Base-by-base conservation (phyloP, 2,888 invertebrate genomes). In the Lacanobia oleracea region DNA sequence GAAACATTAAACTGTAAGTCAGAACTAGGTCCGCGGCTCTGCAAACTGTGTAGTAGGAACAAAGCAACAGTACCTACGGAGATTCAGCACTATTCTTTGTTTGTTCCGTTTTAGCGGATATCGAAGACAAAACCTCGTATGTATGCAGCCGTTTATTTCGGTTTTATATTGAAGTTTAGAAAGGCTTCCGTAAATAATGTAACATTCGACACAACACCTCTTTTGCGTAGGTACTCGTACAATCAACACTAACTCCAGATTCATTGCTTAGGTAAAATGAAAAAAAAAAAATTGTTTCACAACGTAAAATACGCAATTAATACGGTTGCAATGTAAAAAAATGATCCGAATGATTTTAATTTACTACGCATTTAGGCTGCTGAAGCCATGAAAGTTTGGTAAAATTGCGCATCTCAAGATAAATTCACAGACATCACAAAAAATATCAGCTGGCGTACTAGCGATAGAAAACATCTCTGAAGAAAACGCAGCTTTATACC, bases 1-100 rank as follows among this genome's bases (percentile, higher is more conserved):
- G 61, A 48, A 65, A 65, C 65, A 62, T 53, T 51, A 23, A 61
- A 79, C 54, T 70, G 43, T 9, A 72, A 65, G 50, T 79, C 40
- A 63, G n/a, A 40, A 66, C 43, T 60, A 60, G 33, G 14, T 50
- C 21, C 21, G 18, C 33, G 14, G 21, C 14, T 12, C 43, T 54
- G 48, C 50, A 54, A 66, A 63, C 37, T 54, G 10, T 53, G 10
- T 23, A 76, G 64, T 57, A 43, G 43, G 50, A 65, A 65, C 59
- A 21, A 48, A 67, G 45, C 33, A 33, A 61, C 40, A 43, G 43
- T 48, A 27, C 27, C 27, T 27, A 57, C 23, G 48, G 63, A 75
- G 48, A 54, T 45, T 14, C 43, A 67, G 48, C 18, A 27, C 57
- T 50, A 23, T 77, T 74, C 12, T 77, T 74, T 74, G 48, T 74